A percentile compares a stretch with the other conserved stretches of the same genome.
phyloP scores from a whole-genome alignment of 53 echinoderm and acorn worm genomes.

The Glandiceps talaboti region DNA sequence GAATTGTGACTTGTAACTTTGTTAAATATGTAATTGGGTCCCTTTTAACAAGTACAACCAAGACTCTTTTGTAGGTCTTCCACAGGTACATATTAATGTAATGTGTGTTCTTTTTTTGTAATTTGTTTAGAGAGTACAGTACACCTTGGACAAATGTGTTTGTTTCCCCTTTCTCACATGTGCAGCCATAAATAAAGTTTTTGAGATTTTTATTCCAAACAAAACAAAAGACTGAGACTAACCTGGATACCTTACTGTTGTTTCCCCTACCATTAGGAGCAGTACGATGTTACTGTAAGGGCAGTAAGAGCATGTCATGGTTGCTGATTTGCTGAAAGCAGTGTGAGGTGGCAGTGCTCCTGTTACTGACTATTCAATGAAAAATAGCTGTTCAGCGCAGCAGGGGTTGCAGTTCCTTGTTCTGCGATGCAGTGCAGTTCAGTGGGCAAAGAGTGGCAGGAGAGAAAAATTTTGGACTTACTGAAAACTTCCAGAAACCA shows the following conservation, averaged over 20 bases:
- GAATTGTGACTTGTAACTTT: too few relatives aligned
- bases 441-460: constrained; percentile 19
- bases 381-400: constrained; percentile 21
- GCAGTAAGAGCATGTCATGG: neutral
- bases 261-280: constrained; percentile 1
- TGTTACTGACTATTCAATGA: neutral
- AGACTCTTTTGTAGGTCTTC: too few relatives aligned
- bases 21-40: too few relatives aligned
- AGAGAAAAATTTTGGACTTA: neutral
- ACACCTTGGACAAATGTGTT: too few relatives aligned
- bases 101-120: too few relatives aligned
- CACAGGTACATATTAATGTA: too few relatives aligned
- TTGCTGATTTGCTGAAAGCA: neutral
- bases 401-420: constrained; percentile 23
- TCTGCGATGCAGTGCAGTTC: constrained; percentile 28
- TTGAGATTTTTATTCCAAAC: neutral
- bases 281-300: neutral
- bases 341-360: constrained; percentile 1
- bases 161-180: neutral
- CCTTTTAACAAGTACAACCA: too few relatives aligned
- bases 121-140: too few relatives aligned
- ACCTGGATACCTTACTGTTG: neutral
- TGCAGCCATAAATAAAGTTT: neutral
- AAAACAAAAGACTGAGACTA: neutral
- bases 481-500: neutral